Evolutionary conservation across 2,888 invertebrate species (phyloP).

Genomic region (Drosophila buzzatii): DNA sequence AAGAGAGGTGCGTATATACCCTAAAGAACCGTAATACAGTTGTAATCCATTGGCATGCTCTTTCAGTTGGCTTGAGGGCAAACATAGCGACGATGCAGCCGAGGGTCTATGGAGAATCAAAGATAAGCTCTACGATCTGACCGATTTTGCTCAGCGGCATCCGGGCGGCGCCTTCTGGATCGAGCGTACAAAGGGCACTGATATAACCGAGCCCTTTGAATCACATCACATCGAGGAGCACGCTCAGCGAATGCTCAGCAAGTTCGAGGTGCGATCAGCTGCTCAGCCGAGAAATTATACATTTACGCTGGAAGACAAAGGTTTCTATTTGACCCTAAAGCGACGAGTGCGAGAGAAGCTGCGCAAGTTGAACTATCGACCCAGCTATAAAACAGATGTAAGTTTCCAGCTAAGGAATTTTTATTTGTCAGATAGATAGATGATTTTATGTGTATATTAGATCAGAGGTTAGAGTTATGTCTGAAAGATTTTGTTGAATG

Average conservation of each 20-base stretch:
- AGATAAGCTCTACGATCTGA: constrained; percentile 93
- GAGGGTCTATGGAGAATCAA: constrained; percentile 91
- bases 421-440: not conserved
- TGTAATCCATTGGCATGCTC: not conserved
- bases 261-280: constrained; percentile 89
- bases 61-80: constrained; percentile 88
- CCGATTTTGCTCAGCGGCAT: constrained; percentile 90
- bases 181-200: constrained; percentile 89
- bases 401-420: constrained; percentile 20
- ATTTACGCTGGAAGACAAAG: constrained; percentile 90
- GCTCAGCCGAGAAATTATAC: constrained; percentile 88
- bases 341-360: constrained; percentile 86
- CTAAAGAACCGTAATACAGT: not conserved
- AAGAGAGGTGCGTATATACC: constrained; percentile 68
- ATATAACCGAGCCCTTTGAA: constrained; percentile 93
- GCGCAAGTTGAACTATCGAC: constrained; percentile 86
- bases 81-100: constrained; percentile 89
- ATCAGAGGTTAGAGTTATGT: not conserved
- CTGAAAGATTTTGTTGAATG: not conserved
- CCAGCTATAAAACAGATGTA: constrained; percentile 73
- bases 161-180: constrained; percentile 94
- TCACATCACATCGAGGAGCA: constrained; percentile 88
- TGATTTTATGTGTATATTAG: not conserved
- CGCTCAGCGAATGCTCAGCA: constrained; percentile 87
- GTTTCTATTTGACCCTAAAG: constrained; percentile 91